phyloP scores from a whole-genome alignment of 2,797 vertebrate genomes.

The Trichosurus vulpecula region DNA sequence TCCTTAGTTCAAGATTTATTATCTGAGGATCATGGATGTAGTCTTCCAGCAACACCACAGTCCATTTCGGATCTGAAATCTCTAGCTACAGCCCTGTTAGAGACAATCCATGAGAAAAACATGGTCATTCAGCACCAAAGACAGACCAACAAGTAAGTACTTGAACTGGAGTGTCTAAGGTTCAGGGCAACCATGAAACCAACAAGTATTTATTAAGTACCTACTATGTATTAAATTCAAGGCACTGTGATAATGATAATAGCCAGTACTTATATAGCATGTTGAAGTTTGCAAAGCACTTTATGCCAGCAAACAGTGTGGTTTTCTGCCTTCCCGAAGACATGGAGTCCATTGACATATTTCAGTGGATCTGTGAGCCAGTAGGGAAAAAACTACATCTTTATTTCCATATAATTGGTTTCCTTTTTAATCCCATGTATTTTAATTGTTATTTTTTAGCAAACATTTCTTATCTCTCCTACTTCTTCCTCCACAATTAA shows the following conservation, averaged over 20 bases:
- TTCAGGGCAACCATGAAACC: not conserved
- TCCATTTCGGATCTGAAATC: slow-evolving; percentile 98
- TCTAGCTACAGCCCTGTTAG: slow-evolving; percentile 95
- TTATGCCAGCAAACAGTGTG: not conserved
- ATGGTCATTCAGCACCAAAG: slow-evolving; percentile 99
- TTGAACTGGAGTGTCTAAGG: slow-evolving; percentile 46
- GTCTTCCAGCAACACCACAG: slow-evolving; percentile 95
- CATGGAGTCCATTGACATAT: not conserved
- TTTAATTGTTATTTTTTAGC: not conserved
- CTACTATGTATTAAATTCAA: not conserved
- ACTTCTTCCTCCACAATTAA: not conserved
- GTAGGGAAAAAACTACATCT: not conserved
- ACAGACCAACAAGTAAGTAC: slow-evolving; percentile 96
- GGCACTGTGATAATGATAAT: not conserved
- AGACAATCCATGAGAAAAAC: slow-evolving; percentile 99
- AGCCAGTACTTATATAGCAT: not conserved
- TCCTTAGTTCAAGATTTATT: slow-evolving; percentile 88
- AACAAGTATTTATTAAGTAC: not conserved
- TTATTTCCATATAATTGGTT: not conserved
- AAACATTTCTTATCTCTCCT: not conserved
- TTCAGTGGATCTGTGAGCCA: not conserved
- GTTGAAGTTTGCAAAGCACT: not conserved
- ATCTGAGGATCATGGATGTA: slow-evolving; percentile 95
- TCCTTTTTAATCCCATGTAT: not conserved
- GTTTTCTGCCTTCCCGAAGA: not conserved